These are phyloP conservation scores for Tachysurus vachellii DNA, from an alignment of 2,113 vertebrate genomes.

Conservation along the genomic window DNA sequence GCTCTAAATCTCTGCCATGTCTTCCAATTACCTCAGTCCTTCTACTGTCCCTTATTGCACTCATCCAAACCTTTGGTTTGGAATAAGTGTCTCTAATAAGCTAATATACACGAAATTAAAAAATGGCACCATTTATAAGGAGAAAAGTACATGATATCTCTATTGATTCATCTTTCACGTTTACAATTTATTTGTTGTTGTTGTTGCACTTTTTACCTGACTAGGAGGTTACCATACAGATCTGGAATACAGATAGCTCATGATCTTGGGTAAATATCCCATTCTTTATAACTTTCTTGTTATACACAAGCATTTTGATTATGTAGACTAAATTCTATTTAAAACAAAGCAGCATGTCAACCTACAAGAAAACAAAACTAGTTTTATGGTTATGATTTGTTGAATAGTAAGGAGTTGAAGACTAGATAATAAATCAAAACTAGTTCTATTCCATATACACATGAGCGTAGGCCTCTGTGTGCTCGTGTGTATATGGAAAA, in stretches of 20 bases:
- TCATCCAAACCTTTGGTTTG: conserved; percentile 13
- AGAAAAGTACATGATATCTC: neutral
- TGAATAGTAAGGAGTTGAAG: no score
- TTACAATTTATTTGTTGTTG: neutral
- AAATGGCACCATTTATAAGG: neutral
- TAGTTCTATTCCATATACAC: no score
- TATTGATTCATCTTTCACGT: neutral
- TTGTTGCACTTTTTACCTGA: conserved; percentile 4
- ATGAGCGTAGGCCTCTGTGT: neutral
- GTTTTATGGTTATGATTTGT: no score
- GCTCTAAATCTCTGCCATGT: neutral
- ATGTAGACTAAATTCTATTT: neutral
- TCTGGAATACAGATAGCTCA: neutral
- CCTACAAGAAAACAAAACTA: no score
- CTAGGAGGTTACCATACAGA: neutral
- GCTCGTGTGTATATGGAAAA: neutral
- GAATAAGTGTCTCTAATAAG: neutral
- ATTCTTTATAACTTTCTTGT: neutral
- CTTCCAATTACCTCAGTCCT: conserved; percentile 24
- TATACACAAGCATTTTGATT: neutral
- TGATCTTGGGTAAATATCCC: neutral
- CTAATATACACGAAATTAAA: neutral
- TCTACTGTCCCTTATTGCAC: conserved; percentile 8
- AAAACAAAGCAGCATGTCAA: neutral
- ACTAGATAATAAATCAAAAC: neutral